Evolutionary conservation across 2,888 invertebrate genomes (phyloP).

Genomic region (Sarcophaga variegata): DNA sequence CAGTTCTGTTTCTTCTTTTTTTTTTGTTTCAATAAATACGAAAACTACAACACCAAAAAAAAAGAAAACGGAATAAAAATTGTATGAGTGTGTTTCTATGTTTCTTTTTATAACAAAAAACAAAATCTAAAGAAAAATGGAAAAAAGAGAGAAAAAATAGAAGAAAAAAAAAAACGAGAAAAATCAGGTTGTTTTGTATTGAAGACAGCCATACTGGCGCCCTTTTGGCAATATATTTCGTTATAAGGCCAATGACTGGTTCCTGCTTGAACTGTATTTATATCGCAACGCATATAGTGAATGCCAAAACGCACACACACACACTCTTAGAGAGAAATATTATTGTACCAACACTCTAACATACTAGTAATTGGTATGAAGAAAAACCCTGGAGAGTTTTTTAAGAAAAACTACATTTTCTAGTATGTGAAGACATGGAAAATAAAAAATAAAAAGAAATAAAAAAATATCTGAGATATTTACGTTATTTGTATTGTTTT

Average conservation of each 20-base stretch:
- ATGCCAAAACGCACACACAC: neutral
- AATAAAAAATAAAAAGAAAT: too few relatives aligned
- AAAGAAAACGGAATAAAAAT: neutral
- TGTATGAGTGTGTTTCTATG: neutral
- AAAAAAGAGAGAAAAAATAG: constrained; percentile 29
- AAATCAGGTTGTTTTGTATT: constrained; percentile 64
- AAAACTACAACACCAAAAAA: neutral
- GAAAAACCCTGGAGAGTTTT: neutral
- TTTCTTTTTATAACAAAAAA: neutral
- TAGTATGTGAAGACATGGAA: neutral
- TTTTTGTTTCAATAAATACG: constrained; percentile 9
- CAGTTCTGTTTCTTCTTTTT: too few relatives aligned
- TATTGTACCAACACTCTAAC: neutral
- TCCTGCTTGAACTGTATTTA: constrained; percentile 45
- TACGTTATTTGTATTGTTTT: neutral
- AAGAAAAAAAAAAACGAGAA: constrained; percentile 36
- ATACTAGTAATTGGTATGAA: neutral
- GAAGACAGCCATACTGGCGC: constrained; percentile 67
- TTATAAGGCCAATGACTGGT: constrained; percentile 66
- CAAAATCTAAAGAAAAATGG: constrained; percentile 13
- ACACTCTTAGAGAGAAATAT: neutral
- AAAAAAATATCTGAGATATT: too few relatives aligned
- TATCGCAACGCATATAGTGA: neutral
- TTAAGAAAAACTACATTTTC: neutral
- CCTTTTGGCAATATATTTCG: constrained; percentile 62